Evolutionary conservation across 1,140 invertebrate genomes (phyloP).

Genomic region (Dinoponera quadriceps): DNA sequence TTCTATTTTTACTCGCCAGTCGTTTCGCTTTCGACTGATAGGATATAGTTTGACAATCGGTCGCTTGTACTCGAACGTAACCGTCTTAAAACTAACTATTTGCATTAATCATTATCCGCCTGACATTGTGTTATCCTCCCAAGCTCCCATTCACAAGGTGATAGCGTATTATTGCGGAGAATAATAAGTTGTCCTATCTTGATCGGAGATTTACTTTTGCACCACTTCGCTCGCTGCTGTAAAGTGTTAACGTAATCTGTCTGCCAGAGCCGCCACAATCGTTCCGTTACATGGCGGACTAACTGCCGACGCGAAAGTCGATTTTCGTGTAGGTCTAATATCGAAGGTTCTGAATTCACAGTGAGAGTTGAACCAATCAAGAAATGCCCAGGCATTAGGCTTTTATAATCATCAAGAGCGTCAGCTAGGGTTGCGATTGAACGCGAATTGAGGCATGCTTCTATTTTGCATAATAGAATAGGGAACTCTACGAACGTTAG

Average conservation of each 20-base stretch:
- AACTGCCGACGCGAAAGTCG: neutral
- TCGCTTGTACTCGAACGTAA: too few relatives aligned
- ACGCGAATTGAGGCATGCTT: constrained; percentile 35
- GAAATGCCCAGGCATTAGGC: neutral
- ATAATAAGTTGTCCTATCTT: constrained; percentile 6
- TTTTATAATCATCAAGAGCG: neutral
- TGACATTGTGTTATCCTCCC: too few relatives aligned
- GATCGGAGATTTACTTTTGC: neutral
- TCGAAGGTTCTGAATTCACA: neutral
- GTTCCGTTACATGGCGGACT: neutral
- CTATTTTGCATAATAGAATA: constrained; percentile 13
- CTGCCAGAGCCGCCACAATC: constrained; percentile 43
- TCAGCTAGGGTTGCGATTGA: neutral
- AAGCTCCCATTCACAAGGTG: too few relatives aligned
- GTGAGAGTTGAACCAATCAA: neutral
- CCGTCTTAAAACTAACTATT: too few relatives aligned
- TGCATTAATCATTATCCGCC: too few relatives aligned
- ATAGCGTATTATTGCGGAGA: too few relatives aligned
- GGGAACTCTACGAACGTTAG: constrained; percentile 39
- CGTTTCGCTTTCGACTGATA: too few relatives aligned
- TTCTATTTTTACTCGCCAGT: too few relatives aligned
- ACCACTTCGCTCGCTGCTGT: constrained; percentile 43
- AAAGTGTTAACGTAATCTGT: constrained; percentile 37
- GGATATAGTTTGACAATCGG: too few relatives aligned
- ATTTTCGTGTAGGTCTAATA: neutral